Conservation (phyloP, 2,113 vertebrate species). For the Phodopus roborovskii region DNA sequence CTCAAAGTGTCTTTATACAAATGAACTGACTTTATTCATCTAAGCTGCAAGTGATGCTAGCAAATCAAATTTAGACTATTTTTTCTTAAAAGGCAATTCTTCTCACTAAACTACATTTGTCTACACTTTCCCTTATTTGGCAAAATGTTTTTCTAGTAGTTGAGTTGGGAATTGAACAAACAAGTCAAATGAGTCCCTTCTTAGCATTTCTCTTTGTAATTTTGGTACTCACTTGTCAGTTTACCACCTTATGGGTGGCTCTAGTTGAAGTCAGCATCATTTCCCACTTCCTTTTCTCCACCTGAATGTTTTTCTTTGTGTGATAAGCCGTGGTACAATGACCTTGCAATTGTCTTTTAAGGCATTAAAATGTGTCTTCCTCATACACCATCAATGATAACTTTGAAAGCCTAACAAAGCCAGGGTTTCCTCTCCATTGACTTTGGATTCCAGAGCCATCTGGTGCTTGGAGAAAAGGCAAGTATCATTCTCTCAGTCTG, state of each 20-base stretch:
- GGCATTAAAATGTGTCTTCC: conserved; percentile 48
- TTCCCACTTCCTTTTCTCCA: neutral
- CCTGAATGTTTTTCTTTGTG: conserved; percentile 15
- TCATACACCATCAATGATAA: conserved; percentile 43
- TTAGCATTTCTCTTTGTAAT: neutral
- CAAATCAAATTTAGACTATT: conserved; percentile 22
- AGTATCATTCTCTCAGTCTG: conserved; percentile 50
- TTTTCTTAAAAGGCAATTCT: neutral
- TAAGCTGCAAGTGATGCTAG: neutral
- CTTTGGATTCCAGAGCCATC: conserved; percentile 62
- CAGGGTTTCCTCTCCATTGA: conserved; percentile 62
- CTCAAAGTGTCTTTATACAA: conserved; percentile 41
- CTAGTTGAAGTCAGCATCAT: neutral
- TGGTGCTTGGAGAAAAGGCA: conserved; percentile 42
- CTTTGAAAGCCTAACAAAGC: conserved; percentile 46
- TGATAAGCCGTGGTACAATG: neutral
- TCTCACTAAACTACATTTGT: conserved; percentile 4
- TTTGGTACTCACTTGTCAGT: neutral
- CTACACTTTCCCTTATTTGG: conserved; percentile 20
- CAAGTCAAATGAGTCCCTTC: neutral
- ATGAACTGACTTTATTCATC: conserved; percentile 23
- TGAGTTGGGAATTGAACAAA: conserved; percentile 10
- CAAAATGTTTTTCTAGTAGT: neutral
- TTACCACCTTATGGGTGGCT: neutral
- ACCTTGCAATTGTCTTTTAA: conserved; percentile 22